These are phyloP conservation scores for Volucella bombylans DNA, from an alignment of 2,888 invertebrate genomes.

Conservation along the genomic window DNA sequence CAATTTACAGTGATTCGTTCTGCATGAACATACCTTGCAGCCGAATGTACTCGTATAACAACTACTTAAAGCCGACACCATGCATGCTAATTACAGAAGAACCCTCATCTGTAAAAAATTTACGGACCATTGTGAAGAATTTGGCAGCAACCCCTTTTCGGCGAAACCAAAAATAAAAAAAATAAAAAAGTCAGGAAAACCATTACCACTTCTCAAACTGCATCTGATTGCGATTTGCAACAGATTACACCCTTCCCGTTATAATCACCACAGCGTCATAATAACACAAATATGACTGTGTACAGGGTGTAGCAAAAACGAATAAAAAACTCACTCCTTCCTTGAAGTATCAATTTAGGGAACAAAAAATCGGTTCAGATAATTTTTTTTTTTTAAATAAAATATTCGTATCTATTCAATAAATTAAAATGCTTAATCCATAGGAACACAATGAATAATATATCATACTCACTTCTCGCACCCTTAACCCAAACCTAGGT, in stretches of 20 bases:
- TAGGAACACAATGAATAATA: conserved; percentile 58
- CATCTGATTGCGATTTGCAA: conserved; percentile 46
- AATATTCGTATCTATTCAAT: conserved; percentile 44
- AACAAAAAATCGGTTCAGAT: too few species aligned
- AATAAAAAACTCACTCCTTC: too few species aligned
- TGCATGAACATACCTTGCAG: too few species aligned
- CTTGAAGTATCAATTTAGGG: too few species aligned
- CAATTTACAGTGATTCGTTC: too few species aligned
- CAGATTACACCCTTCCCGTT: conserved; percentile 28
- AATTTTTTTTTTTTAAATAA: too few species aligned
- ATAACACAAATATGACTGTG: neutral
- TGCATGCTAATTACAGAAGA: neutral
- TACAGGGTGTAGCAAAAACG: neutral
- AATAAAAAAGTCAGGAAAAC: neutral
- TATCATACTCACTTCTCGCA: conserved; percentile 24
- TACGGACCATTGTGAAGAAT: neutral
- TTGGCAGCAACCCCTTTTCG: neutral
- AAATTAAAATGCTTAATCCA: conserved; percentile 60
- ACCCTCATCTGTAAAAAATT: conserved; percentile 1
- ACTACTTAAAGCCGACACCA: too few species aligned
- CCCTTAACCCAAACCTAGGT: neutral
- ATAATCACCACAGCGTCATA: conserved; percentile 40
- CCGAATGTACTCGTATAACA: too few species aligned
- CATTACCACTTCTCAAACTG: conserved; percentile 22
- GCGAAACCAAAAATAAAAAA: conserved; percentile 1